Evolutionary conservation across 2,888 invertebrate species (phyloP).

Genomic region (Nymphalis urticae): DNA sequence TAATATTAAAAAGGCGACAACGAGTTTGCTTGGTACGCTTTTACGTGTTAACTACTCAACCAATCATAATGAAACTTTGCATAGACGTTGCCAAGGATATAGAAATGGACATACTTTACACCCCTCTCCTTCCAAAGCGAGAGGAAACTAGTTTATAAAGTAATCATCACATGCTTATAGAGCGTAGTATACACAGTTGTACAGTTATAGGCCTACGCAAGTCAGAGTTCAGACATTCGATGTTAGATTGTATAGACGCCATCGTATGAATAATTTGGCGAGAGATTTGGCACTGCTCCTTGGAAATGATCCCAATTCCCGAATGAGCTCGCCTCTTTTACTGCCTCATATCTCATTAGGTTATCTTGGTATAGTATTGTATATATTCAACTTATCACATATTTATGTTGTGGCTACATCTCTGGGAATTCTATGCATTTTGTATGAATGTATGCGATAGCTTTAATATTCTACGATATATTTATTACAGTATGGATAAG

Average conservation of each 20-base stretch:
- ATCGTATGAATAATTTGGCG: conserved; percentile 38
- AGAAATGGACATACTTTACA: no score
- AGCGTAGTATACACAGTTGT: no score
- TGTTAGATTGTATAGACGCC: conserved; percentile 25
- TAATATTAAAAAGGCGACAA: no score
- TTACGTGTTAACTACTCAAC: no score
- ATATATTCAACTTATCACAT: conserved; percentile 4
- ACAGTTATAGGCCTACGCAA: conserved; percentile 7
- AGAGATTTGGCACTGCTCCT: conserved; percentile 37
- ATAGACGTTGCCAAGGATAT: no score
- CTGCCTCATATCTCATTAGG: conserved; percentile 37
- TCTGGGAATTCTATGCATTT: background rate
- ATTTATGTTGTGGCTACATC: conserved; percentile 7
- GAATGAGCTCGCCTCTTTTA: conserved; percentile 37
- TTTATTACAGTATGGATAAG: background rate
- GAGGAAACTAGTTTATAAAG: no score
- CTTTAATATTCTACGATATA: conserved; percentile 2
- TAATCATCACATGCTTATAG: no score
- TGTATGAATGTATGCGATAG: background rate
- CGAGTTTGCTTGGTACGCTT: no score
- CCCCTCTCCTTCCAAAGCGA: no score
- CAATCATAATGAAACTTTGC: no score
- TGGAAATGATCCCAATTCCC: conserved; percentile 40
- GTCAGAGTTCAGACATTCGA: background rate
- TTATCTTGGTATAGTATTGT: conserved; percentile 19